phyloP scores from a whole-genome alignment of 2,888 invertebrate genomes.

The Argyresthia goedartella region DNA sequence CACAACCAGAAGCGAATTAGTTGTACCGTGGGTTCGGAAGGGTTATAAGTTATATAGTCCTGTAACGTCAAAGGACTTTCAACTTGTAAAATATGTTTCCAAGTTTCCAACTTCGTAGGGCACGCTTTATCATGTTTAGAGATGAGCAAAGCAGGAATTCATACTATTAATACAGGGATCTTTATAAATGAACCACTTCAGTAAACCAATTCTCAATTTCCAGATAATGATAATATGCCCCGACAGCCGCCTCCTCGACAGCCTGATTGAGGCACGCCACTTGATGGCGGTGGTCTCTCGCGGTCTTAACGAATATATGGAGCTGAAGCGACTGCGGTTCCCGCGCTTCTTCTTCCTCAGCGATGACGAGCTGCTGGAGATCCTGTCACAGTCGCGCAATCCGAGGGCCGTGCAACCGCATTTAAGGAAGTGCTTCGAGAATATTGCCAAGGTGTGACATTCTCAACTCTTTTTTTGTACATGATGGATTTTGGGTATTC shows the following conservation, averaged over 20 bases:
- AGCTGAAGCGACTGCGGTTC: constrained; percentile 80
- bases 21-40: no score
- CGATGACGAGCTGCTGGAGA: constrained; percentile 86
- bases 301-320: constrained; percentile 83
- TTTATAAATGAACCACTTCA: background rate
- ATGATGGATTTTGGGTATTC: no score
- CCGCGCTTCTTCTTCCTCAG: constrained; percentile 87
- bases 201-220: constrained; percentile 4
- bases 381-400: constrained; percentile 83
- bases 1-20: no score
- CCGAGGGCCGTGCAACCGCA: constrained; percentile 85
- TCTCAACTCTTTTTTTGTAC: background rate
- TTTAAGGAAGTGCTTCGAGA: constrained; percentile 87
- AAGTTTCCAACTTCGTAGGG: no score
- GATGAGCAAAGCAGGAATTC: no score
- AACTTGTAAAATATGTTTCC: no score
- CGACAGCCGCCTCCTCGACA: constrained; percentile 76
- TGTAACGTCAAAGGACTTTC: no score
- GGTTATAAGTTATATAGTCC: no score
- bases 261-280: constrained; percentile 77
- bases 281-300: constrained; percentile 80
- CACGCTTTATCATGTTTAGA: no score
- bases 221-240: constrained; percentile 76
- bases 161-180: no score
- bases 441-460: constrained; percentile 72